phyloP scores from a whole-genome alignment of 1,140 invertebrate genomes.

The Lineus longissimus region DNA sequence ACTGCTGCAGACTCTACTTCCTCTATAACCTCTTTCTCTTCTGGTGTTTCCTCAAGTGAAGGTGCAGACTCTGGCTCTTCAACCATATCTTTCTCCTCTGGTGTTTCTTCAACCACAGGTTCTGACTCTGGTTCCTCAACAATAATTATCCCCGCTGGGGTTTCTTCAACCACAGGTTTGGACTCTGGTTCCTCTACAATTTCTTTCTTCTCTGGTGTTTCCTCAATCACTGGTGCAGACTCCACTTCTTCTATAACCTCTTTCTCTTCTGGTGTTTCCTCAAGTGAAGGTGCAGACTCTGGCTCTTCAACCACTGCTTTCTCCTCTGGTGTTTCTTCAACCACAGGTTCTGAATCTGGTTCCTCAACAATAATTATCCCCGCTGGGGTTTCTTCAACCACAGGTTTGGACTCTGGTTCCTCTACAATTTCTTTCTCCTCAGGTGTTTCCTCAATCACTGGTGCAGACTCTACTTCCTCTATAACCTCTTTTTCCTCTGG shows the following conservation, averaged over 20 bases:
- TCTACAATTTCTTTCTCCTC: too few species aligned
- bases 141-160: too few species aligned
- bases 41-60: too few species aligned
- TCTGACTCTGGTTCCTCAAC: neutral
- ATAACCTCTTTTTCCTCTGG: too few species aligned
- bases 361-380: too few species aligned
- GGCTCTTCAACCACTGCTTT: neutral
- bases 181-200: neutral
- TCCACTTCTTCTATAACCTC: conserved; percentile 14
- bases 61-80: too few species aligned
- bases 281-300: too few species aligned
- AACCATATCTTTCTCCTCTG: too few species aligned
- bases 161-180: conserved; percentile 14
- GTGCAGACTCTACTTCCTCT: neutral
- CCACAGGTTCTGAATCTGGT: neutral
- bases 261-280: neutral
- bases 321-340: conserved; percentile 3
- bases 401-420: conserved; percentile 17
- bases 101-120: conserved; percentile 4
- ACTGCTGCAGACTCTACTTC: too few species aligned
- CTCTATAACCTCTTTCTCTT: too few species aligned
- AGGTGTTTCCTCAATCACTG: conserved; percentile 26
- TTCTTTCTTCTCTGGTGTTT: neutral
- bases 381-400: too few species aligned
- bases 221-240: conserved; percentile 5